Base-by-base conservation (phyloP, 2,113 vertebrate genomes). In the Hippopotamus amphibius region DNA sequence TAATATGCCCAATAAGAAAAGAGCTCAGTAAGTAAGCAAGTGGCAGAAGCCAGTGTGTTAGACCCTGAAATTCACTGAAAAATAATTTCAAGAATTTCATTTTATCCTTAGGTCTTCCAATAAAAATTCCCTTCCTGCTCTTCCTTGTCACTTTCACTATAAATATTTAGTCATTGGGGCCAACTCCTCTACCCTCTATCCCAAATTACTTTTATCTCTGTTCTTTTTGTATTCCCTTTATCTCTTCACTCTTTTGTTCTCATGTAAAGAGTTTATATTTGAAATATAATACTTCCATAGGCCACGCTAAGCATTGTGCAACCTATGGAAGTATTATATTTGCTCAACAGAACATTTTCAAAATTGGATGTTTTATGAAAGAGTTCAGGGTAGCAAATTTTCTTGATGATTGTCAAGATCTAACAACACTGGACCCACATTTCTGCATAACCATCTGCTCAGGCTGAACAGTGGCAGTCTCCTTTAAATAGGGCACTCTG, bases 291-390 rank as follows among this genome's bases (percentile, higher is more conserved):
- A 26, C 4, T 26, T 21, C 6, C 43, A 84, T 46, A 14, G 19
- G 2, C 4, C 15, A 17, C 6, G 26, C 1, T 53, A 72, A 72
- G 2, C 7, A n/a, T 55, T 46, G 66, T 61, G 6, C 19, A 69
- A 72, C 7, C 5, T 80, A 22, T 7, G 0, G 33, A 80, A 1
- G 13, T 41, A 1, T 48, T 57, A 61, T 57, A 90, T 65, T 66
- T 90, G 15, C 7, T 93, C 50, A 94, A 9, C 6, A 95, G 13
- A 50, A 33, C 24, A 74, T 88, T 93, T 76, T 95, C 3, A 84
- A 83, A 88, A 65, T 46, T 80, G 8, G 17, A n/a, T 2, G 21
- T 68, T 93, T 85, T 66, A 37, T 55, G 10, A 41, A 82, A 72
- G 76, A 48, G 16, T 92, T 77, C 48, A 82, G 33, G 13, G 79